A percentile compares a stretch with the other conserved stretches of the same genome.
These are phyloP conservation scores for Enhydra lutris DNA, from an alignment of 2,113 vertebrate species.

Conservation along the genomic window DNA sequence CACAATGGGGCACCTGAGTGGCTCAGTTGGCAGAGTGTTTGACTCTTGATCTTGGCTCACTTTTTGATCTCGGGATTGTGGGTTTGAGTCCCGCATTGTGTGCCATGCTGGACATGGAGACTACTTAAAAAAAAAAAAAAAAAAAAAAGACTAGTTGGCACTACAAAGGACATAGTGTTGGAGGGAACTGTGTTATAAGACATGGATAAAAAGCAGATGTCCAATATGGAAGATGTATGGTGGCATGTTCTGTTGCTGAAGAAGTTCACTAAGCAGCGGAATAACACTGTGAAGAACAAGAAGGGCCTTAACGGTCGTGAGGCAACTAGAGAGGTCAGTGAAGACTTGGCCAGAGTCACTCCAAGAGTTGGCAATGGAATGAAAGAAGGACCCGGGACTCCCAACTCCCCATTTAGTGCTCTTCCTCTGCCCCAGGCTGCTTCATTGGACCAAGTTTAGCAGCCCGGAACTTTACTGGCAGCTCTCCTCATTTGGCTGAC, in stretches of 20 bases:
- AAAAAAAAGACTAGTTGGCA: background rate
- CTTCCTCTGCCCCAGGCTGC: background rate
- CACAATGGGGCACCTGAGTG: background rate
- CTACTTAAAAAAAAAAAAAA: background rate
- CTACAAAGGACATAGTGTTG: background rate
- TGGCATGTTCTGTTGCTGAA: background rate
- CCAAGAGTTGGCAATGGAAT: background rate
- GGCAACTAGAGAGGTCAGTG: background rate
- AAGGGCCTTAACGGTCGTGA: background rate
- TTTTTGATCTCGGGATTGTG: background rate
- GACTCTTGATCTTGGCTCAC: background rate
- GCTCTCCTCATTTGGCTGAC: background rate
- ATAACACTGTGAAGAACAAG: background rate
- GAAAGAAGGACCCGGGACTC: background rate
- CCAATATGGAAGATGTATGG: background rate
- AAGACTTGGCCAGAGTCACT: background rate
- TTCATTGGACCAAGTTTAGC: background rate
- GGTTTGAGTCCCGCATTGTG: background rate
- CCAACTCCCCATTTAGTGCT: background rate
- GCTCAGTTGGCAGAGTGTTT: background rate
- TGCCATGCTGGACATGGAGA: background rate
- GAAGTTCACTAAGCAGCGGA: background rate
- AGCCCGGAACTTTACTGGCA: background rate
- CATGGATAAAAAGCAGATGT: conserved; percentile 9
- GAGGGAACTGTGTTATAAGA: background rate